Evolutionary conservation across 2,888 invertebrate genomes (phyloP).

Genomic region (Sclerodermus sp.): DNA sequence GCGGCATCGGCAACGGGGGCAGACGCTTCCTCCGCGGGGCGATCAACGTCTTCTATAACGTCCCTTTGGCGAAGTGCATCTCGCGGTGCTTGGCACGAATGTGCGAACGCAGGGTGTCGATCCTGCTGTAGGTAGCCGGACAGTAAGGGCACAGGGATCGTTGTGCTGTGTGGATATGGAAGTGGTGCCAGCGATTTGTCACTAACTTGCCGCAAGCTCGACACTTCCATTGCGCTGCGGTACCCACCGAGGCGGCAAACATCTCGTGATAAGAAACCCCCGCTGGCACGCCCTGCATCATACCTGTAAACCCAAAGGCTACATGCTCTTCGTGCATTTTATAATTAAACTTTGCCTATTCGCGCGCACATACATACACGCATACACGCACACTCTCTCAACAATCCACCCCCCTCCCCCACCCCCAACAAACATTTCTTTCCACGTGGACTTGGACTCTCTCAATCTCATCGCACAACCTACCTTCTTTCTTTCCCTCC

Average conservation of each 20-base stretch:
- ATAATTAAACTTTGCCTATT: slow-evolving; percentile 2
- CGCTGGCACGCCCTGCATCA: slow-evolving; percentile 48
- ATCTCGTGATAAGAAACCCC: too few relatives aligned
- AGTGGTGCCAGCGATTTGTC: slow-evolving; percentile 87
- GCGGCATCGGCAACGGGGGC: slow-evolving; percentile 20
- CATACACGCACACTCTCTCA: not conserved
- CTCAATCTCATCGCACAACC: not conserved
- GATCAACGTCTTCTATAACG: slow-evolving; percentile 48
- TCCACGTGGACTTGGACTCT: too few relatives aligned
- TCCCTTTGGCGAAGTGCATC: slow-evolving; percentile 43
- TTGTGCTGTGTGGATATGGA: slow-evolving; percentile 80
- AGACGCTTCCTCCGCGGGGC: slow-evolving; percentile 45
- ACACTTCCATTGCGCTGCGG: slow-evolving; percentile 6
- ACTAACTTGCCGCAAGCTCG: slow-evolving; percentile 68
- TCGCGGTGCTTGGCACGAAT: slow-evolving; percentile 69
- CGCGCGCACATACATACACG: too few relatives aligned
- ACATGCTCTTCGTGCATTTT: slow-evolving; percentile 32
- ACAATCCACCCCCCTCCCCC: slow-evolving; percentile 1
- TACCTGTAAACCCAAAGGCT: slow-evolving; percentile 52
- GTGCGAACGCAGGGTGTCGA: slow-evolving; percentile 82
- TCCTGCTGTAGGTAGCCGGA: slow-evolving; percentile 84
- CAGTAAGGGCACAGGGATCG: slow-evolving; percentile 82
- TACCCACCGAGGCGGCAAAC: too few relatives aligned
- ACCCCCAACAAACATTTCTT: too few relatives aligned
- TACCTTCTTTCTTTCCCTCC: too few relatives aligned